phyloP scores from a whole-genome alignment of 2,113 vertebrate species.

The Chunga burmeisteri region DNA sequence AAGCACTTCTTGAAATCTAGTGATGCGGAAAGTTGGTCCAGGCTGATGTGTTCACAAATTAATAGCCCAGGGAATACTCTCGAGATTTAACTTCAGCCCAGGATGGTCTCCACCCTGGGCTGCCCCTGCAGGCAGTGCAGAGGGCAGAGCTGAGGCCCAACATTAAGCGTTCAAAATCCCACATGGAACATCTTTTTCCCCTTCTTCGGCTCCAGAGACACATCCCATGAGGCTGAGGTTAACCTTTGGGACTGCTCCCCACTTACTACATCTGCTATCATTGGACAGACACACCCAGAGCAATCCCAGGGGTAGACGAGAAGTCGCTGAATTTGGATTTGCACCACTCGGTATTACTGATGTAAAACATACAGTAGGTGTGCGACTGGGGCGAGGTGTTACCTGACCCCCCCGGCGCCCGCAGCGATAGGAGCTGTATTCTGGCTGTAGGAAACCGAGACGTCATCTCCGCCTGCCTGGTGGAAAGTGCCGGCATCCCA shows the following conservation, averaged over 20 bases:
- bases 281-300: neutral
- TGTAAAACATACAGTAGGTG: neutral
- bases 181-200: neutral
- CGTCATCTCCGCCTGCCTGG: neutral
- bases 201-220: neutral
- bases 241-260: neutral
- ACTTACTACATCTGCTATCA: neutral
- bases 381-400: neutral
- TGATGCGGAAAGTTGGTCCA: neutral
- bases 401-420: accelerated
- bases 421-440: neutral
- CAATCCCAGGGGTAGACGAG: neutral
- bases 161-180: neutral
- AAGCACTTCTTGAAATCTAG: neutral
- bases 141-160: neutral
- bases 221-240: neutral
- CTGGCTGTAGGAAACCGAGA: neutral
- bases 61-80: neutral
- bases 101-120: neutral
- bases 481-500: neutral
- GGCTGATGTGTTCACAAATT: neutral
- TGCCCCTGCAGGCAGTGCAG: neutral
- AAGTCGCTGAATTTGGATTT: neutral
- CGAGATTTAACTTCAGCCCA: neutral
- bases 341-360: neutral